These are phyloP conservation scores for Notodonta dromedarius DNA, from an alignment of 2,888 invertebrate species.

Conservation along the genomic window DNA sequence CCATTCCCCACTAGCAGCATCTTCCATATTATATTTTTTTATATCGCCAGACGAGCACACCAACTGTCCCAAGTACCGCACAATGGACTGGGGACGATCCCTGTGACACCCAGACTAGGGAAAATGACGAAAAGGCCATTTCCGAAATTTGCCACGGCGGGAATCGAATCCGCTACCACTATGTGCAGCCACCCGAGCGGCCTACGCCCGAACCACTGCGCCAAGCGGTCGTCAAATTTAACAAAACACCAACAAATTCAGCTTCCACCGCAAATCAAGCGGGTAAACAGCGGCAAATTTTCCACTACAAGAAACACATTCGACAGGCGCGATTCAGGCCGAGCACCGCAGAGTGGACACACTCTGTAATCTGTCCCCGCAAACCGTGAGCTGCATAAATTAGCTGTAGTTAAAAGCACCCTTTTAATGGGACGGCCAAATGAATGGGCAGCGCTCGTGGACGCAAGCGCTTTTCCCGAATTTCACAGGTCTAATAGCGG, in stretches of 20 bases:
- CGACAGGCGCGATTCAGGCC: slow-evolving; percentile 64
- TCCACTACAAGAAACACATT: slow-evolving; percentile 60
- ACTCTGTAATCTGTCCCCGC: slow-evolving; percentile 79
- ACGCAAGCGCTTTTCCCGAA: slow-evolving; percentile 50
- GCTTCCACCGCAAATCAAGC: slow-evolving; percentile 41
- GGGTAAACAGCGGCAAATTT: slow-evolving; percentile 62
- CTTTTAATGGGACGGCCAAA: slow-evolving; percentile 78
- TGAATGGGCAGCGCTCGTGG: slow-evolving; percentile 69
- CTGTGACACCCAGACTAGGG: too few species aligned
- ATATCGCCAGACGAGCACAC: too few species aligned
- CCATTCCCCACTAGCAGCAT: too few species aligned
- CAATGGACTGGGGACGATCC: too few species aligned
- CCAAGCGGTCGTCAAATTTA: too few species aligned
- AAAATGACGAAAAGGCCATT: too few species aligned
- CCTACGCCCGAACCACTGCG: too few species aligned
- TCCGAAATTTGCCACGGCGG: too few species aligned
- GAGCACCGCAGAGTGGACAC: slow-evolving; percentile 60
- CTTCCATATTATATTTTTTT: too few species aligned
- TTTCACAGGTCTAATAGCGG: slow-evolving; percentile 57
- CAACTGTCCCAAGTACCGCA: too few species aligned
- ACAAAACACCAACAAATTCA: slow-evolving; percentile 23
- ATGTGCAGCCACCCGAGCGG: too few species aligned
- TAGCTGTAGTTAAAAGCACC: slow-evolving; percentile 80
- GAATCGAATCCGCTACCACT: too few species aligned
- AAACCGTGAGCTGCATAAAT: slow-evolving; percentile 79